Evolutionary conservation across 1,140 invertebrate species (phyloP).

Genomic region (Lepidostoma basale): DNA sequence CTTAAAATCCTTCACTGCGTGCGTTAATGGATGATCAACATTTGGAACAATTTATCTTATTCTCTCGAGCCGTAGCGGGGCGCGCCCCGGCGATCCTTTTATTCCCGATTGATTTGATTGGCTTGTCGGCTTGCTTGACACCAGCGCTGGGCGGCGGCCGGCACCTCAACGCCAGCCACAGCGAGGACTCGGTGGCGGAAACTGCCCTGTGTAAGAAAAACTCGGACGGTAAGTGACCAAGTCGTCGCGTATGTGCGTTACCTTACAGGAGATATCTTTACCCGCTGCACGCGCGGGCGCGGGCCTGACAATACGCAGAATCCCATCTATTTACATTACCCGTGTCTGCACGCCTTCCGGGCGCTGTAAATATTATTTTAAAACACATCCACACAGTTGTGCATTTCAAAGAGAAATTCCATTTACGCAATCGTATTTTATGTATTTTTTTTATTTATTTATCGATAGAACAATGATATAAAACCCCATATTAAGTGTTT

Average conservation of each 20-base stretch:
- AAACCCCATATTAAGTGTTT: too few species aligned
- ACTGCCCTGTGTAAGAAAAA: constrained; percentile 79
- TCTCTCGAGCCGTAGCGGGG: neutral
- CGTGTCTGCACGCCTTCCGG: too few species aligned
- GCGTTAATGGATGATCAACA: constrained; percentile 26
- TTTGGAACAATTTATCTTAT: neutral
- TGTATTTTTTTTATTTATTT: neutral
- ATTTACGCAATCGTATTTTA: neutral
- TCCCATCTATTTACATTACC: too few species aligned
- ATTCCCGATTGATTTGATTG: constrained; percentile 38
- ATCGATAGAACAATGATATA: too few species aligned
- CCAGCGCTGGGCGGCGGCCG: constrained; percentile 51
- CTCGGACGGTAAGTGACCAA: constrained; percentile 75
- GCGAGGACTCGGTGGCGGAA: constrained; percentile 78
- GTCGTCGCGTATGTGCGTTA: constrained; percentile 25
- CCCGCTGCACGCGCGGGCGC: neutral
- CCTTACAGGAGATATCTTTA: constrained; percentile 23
- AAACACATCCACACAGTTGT: too few species aligned
- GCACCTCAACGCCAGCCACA: constrained; percentile 71
- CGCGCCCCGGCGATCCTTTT: neutral
- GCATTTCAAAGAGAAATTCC: neutral
- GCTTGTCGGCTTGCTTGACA: constrained; percentile 39
- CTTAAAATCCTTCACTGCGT: constrained; percentile 18
- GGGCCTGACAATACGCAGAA: neutral
- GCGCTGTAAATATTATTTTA: too few species aligned